Conservation (phyloP, 1,140 invertebrate species). For the Eupeodes corollae region DNA sequence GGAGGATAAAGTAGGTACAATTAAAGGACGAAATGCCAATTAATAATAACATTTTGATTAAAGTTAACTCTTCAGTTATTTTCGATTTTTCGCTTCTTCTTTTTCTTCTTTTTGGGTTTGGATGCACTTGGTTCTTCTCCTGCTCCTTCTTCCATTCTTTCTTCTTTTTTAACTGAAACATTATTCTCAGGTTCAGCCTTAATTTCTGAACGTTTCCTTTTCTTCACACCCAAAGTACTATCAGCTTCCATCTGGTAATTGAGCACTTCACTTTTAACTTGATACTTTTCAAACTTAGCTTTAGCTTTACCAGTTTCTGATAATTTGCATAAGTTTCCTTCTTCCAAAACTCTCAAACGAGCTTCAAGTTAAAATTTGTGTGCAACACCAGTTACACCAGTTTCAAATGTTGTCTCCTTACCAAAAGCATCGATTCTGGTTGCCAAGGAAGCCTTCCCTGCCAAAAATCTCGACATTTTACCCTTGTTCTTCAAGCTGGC, state of each 20-base stretch:
- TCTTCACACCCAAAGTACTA: conserved; percentile 43
- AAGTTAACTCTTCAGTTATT: conserved; percentile 18
- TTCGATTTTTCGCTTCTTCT: conserved; percentile 18
- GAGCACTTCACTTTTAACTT: conserved; percentile 62
- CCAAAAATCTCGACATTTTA: conserved; percentile 92
- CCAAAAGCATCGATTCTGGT: conserved; percentile 94
- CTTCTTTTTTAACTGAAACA: conserved; percentile 15
- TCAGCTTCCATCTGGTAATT: conserved; percentile 51
- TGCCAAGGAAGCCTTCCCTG: conserved; percentile 87
- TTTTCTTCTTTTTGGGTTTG: conserved; percentile 13
- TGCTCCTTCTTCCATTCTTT: conserved; percentile 15
- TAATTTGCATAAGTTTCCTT: conserved; percentile 68
- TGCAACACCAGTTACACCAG: conserved; percentile 78
- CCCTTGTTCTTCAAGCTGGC: conserved; percentile 79
- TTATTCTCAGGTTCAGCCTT: conserved; percentile 36
- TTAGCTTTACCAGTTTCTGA: conserved; percentile 80
- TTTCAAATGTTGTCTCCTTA: conserved; percentile 67
- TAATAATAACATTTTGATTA: too few species aligned
- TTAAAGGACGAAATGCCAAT: too few species aligned
- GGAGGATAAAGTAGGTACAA: too few species aligned
- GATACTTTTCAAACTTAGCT: conserved; percentile 84
- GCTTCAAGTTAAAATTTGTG: conserved; percentile 80
- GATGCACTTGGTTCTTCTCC: conserved; percentile 17
- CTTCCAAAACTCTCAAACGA: conserved; percentile 65
- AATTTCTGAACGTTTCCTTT: conserved; percentile 40